phyloP scores from a whole-genome alignment of 2,113 vertebrate genomes.

The Ondatra zibethicus region DNA sequence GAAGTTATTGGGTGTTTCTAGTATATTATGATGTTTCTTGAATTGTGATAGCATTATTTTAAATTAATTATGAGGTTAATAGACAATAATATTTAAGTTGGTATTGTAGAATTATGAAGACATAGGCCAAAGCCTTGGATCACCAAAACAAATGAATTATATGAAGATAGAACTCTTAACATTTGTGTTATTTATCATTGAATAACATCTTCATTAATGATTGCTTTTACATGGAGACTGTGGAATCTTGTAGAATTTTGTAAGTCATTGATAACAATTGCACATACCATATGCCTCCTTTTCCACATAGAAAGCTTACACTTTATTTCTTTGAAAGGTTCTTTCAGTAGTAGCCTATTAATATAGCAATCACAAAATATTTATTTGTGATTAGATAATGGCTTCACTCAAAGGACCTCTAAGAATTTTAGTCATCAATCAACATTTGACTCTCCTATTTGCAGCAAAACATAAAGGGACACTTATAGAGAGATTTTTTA shows the following conservation, averaged over 20 bases:
- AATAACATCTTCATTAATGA: not conserved
- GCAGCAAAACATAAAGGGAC: not conserved
- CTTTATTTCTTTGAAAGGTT: not conserved
- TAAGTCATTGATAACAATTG: not conserved
- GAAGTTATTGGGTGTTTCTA: not conserved
- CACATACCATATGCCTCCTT: not conserved
- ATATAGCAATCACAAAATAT: not conserved
- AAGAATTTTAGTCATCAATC: not conserved
- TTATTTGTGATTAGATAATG: constrained; percentile 34
- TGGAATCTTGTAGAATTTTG: not conserved
- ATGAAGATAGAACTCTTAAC: not conserved
- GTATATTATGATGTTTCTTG: no score
- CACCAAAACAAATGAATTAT: not conserved
- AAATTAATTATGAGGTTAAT: not conserved
- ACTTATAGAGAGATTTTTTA: not conserved
- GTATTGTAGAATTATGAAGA: not conserved
- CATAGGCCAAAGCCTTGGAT: not conserved
- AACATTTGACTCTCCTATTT: constrained; percentile 25
- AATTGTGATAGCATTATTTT: no score
- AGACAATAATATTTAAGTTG: not conserved
- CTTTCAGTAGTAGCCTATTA: not conserved
- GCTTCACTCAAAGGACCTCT: constrained; percentile 18
- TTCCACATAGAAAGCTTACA: not conserved
- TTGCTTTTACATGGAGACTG: not conserved
- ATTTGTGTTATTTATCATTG: not conserved